Conservation (phyloP, 2,113 vertebrate genomes). For the Apodemus speciosus region DNA sequence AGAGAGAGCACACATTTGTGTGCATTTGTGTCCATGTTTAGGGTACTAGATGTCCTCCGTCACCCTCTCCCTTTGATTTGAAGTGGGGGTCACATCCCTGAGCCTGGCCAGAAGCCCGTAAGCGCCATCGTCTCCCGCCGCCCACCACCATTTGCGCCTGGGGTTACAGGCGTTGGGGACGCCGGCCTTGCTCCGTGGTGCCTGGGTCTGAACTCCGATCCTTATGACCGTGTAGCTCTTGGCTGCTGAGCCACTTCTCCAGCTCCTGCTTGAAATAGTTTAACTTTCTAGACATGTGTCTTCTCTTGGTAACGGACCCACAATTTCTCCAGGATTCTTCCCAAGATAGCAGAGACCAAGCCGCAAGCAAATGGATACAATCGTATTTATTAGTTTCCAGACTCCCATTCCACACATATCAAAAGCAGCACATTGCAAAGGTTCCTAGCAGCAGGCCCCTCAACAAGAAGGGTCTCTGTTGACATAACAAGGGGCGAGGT, state of each 20-base stretch:
- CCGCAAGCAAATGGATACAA: conserved; percentile 54
- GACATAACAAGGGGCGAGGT: conserved; percentile 78
- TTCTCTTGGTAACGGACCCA: neutral
- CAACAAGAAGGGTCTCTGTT: conserved; percentile 79
- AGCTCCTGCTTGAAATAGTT: neutral
- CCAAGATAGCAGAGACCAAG: conserved; percentile 58
- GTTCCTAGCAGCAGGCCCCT: conserved; percentile 82
- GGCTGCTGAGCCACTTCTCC: neutral
- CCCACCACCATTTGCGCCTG: neutral
- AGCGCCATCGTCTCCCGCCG: neutral
- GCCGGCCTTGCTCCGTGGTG: neutral
- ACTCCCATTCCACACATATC: conserved; percentile 76
- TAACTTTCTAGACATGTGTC: neutral
- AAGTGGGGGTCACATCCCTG: neutral
- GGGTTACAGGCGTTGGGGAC: neutral
- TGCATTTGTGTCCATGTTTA: too few relatives aligned
- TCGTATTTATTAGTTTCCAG: conserved; percentile 85
- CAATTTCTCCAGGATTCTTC: neutral
- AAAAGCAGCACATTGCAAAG: conserved; percentile 80
- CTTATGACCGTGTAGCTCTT: neutral
- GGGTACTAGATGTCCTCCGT: neutral
- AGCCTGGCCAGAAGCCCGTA: neutral
- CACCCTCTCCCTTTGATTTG: neutral
- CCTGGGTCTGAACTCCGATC: neutral
- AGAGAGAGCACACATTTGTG: neutral